phyloP scores from a whole-genome alignment of 2,113 vertebrate genomes.

The Paramormyrops kingsleyae region DNA sequence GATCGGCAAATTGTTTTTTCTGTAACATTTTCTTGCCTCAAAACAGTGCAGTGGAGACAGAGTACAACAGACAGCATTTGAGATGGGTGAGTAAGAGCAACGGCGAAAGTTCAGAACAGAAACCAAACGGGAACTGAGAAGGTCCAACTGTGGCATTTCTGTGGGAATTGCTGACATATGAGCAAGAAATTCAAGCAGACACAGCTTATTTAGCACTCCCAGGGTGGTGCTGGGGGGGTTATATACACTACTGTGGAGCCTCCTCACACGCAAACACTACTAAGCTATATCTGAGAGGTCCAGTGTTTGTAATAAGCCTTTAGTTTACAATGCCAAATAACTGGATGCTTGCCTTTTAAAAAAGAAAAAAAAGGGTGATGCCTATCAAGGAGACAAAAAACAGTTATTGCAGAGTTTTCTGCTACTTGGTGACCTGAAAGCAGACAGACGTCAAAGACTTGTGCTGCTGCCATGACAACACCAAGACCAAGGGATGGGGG shows the following conservation, averaged over 20 bases:
- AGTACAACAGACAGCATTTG: neutral
- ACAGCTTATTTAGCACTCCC: neutral
- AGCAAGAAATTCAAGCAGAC: conserved; percentile 12
- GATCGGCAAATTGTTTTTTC: neutral
- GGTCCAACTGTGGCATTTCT: conserved; percentile 8
- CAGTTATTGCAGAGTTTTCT: neutral
- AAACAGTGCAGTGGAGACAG: neutral
- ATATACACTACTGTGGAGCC: neutral
- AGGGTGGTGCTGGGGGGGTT: neutral
- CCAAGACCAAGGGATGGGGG: neutral
- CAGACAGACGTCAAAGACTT: neutral
- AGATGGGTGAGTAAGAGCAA: neutral
- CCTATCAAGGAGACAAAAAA: neutral
- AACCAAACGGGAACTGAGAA: neutral
- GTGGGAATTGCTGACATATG: neutral
- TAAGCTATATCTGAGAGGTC: neutral
- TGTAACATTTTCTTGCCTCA: neutral
- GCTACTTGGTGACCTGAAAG: neutral
- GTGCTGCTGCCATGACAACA: neutral
- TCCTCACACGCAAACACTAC: neutral
- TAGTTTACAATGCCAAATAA: neutral
- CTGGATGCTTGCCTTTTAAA: too few relatives aligned
- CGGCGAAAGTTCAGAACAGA: neutral
- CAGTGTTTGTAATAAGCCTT: neutral
- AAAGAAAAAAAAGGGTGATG: neutral